phyloP scores from a whole-genome alignment of 2,797 vertebrate genomes.

The Acanthurus leucopareius region DNA sequence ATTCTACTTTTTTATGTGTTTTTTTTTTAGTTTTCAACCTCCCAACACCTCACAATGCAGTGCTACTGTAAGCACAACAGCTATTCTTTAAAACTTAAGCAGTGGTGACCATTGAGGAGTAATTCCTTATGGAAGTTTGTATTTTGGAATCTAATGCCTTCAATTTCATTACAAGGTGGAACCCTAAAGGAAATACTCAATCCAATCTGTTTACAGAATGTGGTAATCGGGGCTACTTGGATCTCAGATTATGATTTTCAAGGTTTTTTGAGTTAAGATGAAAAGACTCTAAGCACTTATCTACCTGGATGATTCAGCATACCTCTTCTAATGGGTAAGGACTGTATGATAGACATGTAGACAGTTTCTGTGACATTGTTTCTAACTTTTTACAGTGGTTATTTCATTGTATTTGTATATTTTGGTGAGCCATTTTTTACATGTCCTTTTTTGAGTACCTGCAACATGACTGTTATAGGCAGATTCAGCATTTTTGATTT shows the following conservation, averaged over 20 bases:
- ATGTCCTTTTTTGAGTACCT: slow-evolving; percentile 64
- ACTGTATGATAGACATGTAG: slow-evolving; percentile 76
- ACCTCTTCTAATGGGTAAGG: slow-evolving; percentile 74
- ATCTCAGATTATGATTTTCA: slow-evolving; percentile 52
- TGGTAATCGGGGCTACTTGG: slow-evolving; percentile 33
- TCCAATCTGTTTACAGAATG: slow-evolving; percentile 42
- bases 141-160: slow-evolving; percentile 30
- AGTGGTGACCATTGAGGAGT: slow-evolving; percentile 6
- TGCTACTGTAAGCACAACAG: not conserved
- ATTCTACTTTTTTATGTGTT: not conserved
- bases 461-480: slow-evolving; percentile 85
- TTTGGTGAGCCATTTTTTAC: slow-evolving; percentile 75
- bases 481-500: slow-evolving; percentile 59
- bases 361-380: slow-evolving; percentile 69
- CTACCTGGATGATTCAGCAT: slow-evolving; percentile 81
- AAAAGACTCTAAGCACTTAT: slow-evolving; percentile 73
- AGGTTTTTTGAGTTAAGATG: slow-evolving; percentile 47
- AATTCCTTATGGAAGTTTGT: slow-evolving; percentile 3
- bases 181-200: slow-evolving; percentile 25
- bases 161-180: slow-evolving; percentile 5
- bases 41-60: slow-evolving; percentile 21
- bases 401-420: slow-evolving; percentile 76
- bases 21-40: not conserved
- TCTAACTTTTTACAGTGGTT: slow-evolving; percentile 78
- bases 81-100: slow-evolving; percentile 1